Evolutionary conservation across 2,888 invertebrate genomes (phyloP), one percentile per base, ranked within the genome.

Genomic region (Calephelis perditalis): DNA sequence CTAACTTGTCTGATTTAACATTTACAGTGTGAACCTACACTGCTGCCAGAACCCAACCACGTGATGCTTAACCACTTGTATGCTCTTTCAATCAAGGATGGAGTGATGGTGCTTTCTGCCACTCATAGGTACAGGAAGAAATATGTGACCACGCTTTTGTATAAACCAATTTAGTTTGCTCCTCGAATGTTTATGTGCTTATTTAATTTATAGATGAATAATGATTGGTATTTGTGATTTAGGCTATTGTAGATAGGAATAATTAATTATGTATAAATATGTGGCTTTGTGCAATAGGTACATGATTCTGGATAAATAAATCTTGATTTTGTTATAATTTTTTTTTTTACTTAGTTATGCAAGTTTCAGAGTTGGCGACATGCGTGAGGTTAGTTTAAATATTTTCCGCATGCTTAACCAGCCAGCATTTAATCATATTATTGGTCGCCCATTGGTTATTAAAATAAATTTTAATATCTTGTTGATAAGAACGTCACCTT

Each of bases 21-120:
- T 61, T 93, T 93, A 65, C 87, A 98, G 97, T 99, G 99, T 89
- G 99, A 99, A 84, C 99, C 99, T 58, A 99, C 99, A 57, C 92
- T 99, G 72, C 91, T 99, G 72, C 99, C 99, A n/a, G 99, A 99
- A 90, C 99, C 99, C 58, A 99, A 99, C 84, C 99, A 99, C 82
- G 99, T 99, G 37, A 99, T 99, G 99, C 92, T 99, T 76, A 99
- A 99, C 86, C 99, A 99, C 86, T 91, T 99, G 61, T 99, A 99
- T 86, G 99, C 99, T n/a, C 92, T 99, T 67, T 99, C 99, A 57
- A 99, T 99, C 75, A 99, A 99, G 91, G 99, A 99, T 86, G 99
- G 99, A 58, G 99, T 99, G 4, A 99, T 99, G 99, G 99, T 99
- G 49, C 91, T 99, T 44, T 99, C 98, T 76, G 99, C 99, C 11